Base-by-base conservation (phyloP, 2,888 invertebrate species). In the Habrosyne pyritoides region DNA sequence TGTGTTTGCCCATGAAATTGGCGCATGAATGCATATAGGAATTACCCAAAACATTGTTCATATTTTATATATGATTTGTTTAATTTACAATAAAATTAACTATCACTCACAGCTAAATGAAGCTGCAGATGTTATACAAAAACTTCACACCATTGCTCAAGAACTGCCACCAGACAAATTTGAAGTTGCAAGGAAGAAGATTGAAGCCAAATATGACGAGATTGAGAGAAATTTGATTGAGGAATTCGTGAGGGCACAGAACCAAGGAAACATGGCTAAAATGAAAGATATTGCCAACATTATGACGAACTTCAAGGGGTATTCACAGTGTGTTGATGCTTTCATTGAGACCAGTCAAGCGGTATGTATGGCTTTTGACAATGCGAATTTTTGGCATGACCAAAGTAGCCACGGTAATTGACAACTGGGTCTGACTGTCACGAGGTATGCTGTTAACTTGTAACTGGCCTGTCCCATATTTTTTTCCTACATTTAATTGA, bases 111-210 rank as follows among this genome's bases (percentile, higher is more conserved):
- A 97, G 96, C 91, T 99, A 36, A 96, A 97, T 81, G 97, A 99
- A 90, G 98, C 99, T 21, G 99, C 99, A 10, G 99, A 99, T 91
- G 96, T 99, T 4, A 99, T 99, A 70, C 98, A 99, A 86, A 99
- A 99, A 84, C 92, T 99, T 0, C 96, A 98, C 82, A 95, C 98
- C 21, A 98, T 99, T 68, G 96, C 99, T 0, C 98, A 99, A 93
- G 99, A 99, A 88, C 89, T 99, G 47, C 98, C 98, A 0, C 93
- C 95, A 0, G 96, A 96, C 59, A 97, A 97, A 79, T 98, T 98
- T 91, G 96, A 96, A 66, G 95, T 95, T 18, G 97, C 97, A 0
- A 96, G 96, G 70, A 95, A 95, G 71, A 97, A 97, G 84, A 98
- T 98, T 59, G 95, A 96, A 74, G 93, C 95, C 21, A 98, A 97